phyloP scores from a whole-genome alignment of 2,797 vertebrate species.

The Borostomias antarcticus region DNA sequence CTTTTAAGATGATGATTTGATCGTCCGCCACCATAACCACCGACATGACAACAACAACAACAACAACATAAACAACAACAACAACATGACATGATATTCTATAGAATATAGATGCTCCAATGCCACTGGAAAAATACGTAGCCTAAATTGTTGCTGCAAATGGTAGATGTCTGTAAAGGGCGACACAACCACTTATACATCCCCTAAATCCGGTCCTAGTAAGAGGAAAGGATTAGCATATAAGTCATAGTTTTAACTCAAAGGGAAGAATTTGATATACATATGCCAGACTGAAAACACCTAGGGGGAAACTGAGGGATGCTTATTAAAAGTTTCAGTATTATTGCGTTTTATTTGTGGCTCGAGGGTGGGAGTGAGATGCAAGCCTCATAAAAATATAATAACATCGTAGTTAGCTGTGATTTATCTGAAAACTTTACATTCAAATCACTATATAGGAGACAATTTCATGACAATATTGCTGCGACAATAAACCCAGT shows the following conservation, averaged over 20 bases:
- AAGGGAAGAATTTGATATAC: conserved; percentile 65
- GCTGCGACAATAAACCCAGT: conserved; percentile 17
- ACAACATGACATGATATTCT: no score
- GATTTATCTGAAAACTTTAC: conserved; percentile 55
- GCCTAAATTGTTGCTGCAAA: not conserved
- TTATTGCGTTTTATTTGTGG: conserved; percentile 78
- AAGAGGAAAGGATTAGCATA: conserved; percentile 62
- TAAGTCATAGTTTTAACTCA: conserved; percentile 65
- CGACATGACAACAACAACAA: no score
- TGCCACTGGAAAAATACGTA: not conserved
- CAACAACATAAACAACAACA: no score
- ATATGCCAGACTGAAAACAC: conserved; percentile 65
- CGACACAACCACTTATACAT: conserved; percentile 23
- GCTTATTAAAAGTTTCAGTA: conserved; percentile 79
- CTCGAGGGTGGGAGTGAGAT: conserved; percentile 63
- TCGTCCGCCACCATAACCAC: no score
- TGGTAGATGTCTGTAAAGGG: not conserved
- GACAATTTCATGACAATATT: conserved; percentile 44
- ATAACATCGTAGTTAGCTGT: conserved; percentile 61
- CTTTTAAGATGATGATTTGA: no score
- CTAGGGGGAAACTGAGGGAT: conserved; percentile 57
- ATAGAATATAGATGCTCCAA: no score
- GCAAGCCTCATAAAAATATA: conserved; percentile 61
- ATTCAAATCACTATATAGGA: conserved; percentile 53
- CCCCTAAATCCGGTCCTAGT: conserved; percentile 36